Base-by-base conservation (phyloP, 2,113 vertebrate genomes). In the Elgaria multicarinata region DNA sequence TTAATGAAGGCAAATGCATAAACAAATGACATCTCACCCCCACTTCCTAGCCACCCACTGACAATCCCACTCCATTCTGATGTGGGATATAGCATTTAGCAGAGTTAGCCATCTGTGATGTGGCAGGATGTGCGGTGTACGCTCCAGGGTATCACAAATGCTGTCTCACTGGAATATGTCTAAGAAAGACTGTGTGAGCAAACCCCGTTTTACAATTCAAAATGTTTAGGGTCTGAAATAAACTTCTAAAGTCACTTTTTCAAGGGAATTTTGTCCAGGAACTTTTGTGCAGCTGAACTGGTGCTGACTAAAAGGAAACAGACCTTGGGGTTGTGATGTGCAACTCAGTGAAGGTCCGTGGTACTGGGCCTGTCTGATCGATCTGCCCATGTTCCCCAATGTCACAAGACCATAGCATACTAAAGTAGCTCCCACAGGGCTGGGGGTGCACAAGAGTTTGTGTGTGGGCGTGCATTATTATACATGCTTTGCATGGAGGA, bases 1-100 rank as follows among this genome's bases (percentile, higher is more conserved):
- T 66, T 53, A 82, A 80, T 75, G 69, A 90, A 86, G 44, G 77
- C 69, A 74, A 81, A 72, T 39, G n/a, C 50, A 86, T 80, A 86
- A 74, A 86, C 77, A 86, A 86, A 81, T 80, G 53, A 80, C 83
- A 90, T 86, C 36, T 72, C 42, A 74, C 39, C 55, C 53, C 26
- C 62, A 50, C 53, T 90, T 86, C 33, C 77, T 74, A 58, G 33
- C n/a, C 84, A 74, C 67, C 83, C 66, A 86, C 83, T 69, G 84
- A 58, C 24, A 7, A 74, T 83, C 55, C 64, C 10, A 18, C 88
- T n/a, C 46, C 77, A 87, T 58, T 22, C 71, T 93, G 71, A 87
- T 4, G 58, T 67, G 13, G 71, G 20, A 53, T n/a, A 53, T 3
- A 72, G 9, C 36, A 26, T 69, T 72, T 83, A 77, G 31, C n/a